Percentiles rank a stretch among this genome's conserved stretches.
These are phyloP conservation scores for Rhinichthys klamathensis DNA, from an alignment of 2,113 vertebrate genomes.

Conservation along the genomic window DNA sequence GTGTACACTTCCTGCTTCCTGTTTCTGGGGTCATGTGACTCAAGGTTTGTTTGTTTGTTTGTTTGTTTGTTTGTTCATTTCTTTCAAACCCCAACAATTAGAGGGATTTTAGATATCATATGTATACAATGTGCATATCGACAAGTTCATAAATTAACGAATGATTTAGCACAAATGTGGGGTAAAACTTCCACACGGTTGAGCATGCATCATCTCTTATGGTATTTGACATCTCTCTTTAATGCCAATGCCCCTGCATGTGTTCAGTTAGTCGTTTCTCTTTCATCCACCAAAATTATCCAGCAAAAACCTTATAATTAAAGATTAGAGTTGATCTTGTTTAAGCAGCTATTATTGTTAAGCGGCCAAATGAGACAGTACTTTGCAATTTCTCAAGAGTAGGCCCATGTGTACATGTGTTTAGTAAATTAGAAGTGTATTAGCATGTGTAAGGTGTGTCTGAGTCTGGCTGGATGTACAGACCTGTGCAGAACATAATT, in stretches of 20 bases:
- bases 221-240: neutral
- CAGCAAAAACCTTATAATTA: neutral
- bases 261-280: slow-evolving; percentile 10
- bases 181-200: neutral
- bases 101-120: too few relatives aligned
- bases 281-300: neutral
- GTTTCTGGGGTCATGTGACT: neutral
- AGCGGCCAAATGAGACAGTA: neutral
- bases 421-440: slow-evolving; percentile 62
- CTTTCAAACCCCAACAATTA: too few relatives aligned
- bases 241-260: neutral
- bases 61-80: too few relatives aligned
- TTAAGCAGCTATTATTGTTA: slow-evolving; percentile 10
- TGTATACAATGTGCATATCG: too few relatives aligned
- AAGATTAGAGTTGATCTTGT: slow-evolving; percentile 3
- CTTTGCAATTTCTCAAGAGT: slow-evolving; percentile 14
- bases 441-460: slow-evolving; percentile 54
- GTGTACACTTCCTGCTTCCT: neutral
- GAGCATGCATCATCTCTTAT: neutral
- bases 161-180: neutral
- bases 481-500: slow-evolving; percentile 30
- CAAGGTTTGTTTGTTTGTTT: too few relatives aligned
- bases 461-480: slow-evolving; percentile 2
- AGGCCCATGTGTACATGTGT: slow-evolving; percentile 57
- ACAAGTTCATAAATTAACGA: neutral